Evolutionary conservation across 2,888 invertebrate species (phyloP).

Genomic region (Prenolepis imparis): DNA sequence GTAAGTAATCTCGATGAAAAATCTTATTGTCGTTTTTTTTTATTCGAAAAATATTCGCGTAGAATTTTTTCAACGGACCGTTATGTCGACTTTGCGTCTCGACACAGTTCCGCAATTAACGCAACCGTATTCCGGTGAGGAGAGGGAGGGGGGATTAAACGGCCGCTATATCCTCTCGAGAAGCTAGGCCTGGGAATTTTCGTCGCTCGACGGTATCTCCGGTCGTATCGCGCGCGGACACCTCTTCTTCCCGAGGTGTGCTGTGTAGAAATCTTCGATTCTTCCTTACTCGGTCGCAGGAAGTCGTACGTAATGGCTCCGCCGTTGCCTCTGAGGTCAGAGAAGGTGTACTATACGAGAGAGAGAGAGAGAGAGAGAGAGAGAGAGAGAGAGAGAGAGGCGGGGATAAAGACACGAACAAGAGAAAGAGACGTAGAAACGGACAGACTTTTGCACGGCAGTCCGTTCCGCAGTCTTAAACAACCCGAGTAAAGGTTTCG

Average conservation of each 20-base stretch:
- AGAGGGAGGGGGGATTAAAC: background rate
- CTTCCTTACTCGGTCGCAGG: slow-evolving; percentile 72
- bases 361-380: slow-evolving; percentile 17
- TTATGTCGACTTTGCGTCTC: slow-evolving; percentile 28
- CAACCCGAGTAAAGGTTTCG: slow-evolving; percentile 75
- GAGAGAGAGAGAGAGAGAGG: slow-evolving; percentile 7
- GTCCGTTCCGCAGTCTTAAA: slow-evolving; percentile 76
- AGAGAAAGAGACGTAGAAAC: slow-evolving; percentile 30
- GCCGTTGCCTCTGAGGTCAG: slow-evolving; percentile 74
- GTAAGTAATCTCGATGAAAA: background rate
- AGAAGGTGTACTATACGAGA: slow-evolving; percentile 52
- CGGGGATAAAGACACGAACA: slow-evolving; percentile 17
- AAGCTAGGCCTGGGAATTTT: slow-evolving; percentile 44
- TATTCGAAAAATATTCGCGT: slow-evolving; percentile 12
- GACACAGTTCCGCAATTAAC: slow-evolving; percentile 50
- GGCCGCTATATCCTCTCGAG: slow-evolving; percentile 33
- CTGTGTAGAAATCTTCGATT: slow-evolving; percentile 67
- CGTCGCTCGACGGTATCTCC: slow-evolving; percentile 41
- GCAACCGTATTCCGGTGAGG: slow-evolving; percentile 20
- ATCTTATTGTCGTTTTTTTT: background rate
- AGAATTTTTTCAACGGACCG: slow-evolving; percentile 34
- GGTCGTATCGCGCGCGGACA: slow-evolving; percentile 48
- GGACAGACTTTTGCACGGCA: slow-evolving; percentile 50
- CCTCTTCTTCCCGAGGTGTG: slow-evolving; percentile 50
- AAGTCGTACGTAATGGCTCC: slow-evolving; percentile 77